A percentile compares a stretch with the other conserved stretches of the same genome.
Evolutionary conservation across 2,888 invertebrate species (phyloP).

Genomic region (Serripes groenlandicus): DNA sequence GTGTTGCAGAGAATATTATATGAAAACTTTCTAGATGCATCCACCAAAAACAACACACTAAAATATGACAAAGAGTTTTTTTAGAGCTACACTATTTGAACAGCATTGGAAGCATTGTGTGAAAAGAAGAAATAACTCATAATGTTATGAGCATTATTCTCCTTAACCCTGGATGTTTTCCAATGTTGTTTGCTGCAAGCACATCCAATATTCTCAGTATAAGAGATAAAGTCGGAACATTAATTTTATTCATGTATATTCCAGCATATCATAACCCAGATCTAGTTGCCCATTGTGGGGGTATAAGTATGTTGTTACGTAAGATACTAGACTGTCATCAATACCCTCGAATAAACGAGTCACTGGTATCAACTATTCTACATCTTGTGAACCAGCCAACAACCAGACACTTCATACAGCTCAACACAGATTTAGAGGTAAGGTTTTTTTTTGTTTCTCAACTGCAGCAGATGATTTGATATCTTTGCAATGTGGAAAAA

Average conservation of each 20-base stretch:
- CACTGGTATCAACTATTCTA: slow-evolving; percentile 94
- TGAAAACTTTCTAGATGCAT: no score
- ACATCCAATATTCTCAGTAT: no score
- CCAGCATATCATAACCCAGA: slow-evolving; percentile 93
- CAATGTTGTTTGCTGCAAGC: no score
- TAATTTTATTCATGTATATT: slow-evolving; percentile 23
- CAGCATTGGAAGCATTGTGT: background rate
- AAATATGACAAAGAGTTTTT: background rate
- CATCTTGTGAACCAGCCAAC: slow-evolving; percentile 94
- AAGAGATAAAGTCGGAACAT: background rate
- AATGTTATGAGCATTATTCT: no score
- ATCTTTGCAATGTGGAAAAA: no score
- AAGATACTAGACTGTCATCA: slow-evolving; percentile 95
- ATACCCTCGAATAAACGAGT: slow-evolving; percentile 95
- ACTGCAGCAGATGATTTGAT: no score
- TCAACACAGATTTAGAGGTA: slow-evolving; percentile 89
- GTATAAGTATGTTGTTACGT: slow-evolving; percentile 93
- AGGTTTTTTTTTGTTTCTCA: no score
- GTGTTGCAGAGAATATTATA: no score
- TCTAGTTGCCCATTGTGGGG: slow-evolving; percentile 82
- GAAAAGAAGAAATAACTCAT: background rate
- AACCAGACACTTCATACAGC: slow-evolving; percentile 91
- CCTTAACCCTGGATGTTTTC: no score
- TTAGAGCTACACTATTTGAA: background rate
- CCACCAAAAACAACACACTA: no score